Conservation (phyloP, 2,888 invertebrate genomes). For the Eupithecia tripunctaria region DNA sequence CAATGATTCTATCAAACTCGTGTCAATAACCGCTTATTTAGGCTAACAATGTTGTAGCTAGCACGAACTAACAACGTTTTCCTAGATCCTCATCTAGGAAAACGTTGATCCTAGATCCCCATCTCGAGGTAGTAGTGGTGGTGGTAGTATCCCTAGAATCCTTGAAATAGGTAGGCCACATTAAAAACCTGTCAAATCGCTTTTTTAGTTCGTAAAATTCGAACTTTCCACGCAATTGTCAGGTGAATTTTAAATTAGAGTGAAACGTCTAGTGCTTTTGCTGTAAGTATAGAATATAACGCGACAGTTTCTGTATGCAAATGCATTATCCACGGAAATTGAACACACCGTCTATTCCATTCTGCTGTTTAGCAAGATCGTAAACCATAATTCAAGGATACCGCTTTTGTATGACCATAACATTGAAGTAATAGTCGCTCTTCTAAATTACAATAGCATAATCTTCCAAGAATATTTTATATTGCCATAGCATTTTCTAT, state of each 20-base stretch:
- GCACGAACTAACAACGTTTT: slow-evolving; percentile 5
- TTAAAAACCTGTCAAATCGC: no score
- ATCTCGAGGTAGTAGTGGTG: no score
- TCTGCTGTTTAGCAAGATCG: slow-evolving; percentile 8
- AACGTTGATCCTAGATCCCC: no score
- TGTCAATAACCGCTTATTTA: slow-evolving; percentile 53
- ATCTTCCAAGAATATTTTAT: slow-evolving; percentile 4
- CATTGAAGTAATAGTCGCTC: slow-evolving; percentile 13
- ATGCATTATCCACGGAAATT: slow-evolving; percentile 12
- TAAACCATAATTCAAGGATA: slow-evolving; percentile 10
- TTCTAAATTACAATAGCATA: slow-evolving; percentile 35
- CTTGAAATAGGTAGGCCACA: no score
- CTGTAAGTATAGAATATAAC: background rate
- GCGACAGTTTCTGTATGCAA: slow-evolving; percentile 9
- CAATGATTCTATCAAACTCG: slow-evolving; percentile 44
- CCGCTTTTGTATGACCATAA: slow-evolving; percentile 15
- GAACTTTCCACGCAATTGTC: background rate
- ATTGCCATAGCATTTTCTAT: slow-evolving; percentile 30
- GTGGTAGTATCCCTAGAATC: no score
- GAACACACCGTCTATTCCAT: background rate
- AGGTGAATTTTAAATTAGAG: background rate
- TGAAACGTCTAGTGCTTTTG: background rate
- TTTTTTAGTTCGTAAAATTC: background rate
- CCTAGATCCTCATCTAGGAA: background rate
- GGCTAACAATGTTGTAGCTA: slow-evolving; percentile 34